Base-by-base conservation (phyloP, 2,113 vertebrate species). In the Glaucidium brasilianum region DNA sequence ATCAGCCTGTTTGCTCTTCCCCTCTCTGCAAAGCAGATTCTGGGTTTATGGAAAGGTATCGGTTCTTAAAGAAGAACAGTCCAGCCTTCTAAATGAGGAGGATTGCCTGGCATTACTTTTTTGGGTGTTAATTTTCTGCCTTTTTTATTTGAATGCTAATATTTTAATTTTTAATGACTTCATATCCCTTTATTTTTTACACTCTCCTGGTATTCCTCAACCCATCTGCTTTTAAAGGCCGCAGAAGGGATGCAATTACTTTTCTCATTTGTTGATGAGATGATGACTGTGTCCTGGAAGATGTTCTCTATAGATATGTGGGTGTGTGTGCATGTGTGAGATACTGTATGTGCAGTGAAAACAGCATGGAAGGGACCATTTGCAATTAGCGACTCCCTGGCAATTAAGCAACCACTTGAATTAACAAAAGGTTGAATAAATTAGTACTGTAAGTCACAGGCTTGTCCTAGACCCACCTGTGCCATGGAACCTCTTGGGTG, bases 241-340 rank as follows among this genome's bases (percentile, higher is more conserved):
- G 88, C 77, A 85, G 92, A 25, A 88, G 91, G 80, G 92, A 90
- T 80, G 89, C 82, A 84, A 58, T 63, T 87, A 56, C 71, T 90
- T 79, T 68, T 63, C 84, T 85, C 75, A 35, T 58, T 79, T 75
- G 69, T 22, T 35, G 69, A 78, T 81, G 94, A 85, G 95, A 83
- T 32, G 64, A 62, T 79, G 62, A 37, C 84, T 82, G 69, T 88
- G 85, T 88, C 91, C 94, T 92, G 82, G 78, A 93, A 92, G 81
- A 47, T 0, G 5, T 83, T 96, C 76, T 85, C 80, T 73, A 2
- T 39, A 37, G 15, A 18, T 7, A 83, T 68, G 64, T 39, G 82
- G 80, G 52, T 19, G 27, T 34, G 69, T 11, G 75, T 35, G 79
- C 45, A 0, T 6, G 64, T 67, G 88, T 22, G 85, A 86, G 84